These are phyloP conservation scores for Drosophila bocqueti DNA, from an alignment of 1,140 invertebrate genomes.

Conservation along the genomic window DNA sequence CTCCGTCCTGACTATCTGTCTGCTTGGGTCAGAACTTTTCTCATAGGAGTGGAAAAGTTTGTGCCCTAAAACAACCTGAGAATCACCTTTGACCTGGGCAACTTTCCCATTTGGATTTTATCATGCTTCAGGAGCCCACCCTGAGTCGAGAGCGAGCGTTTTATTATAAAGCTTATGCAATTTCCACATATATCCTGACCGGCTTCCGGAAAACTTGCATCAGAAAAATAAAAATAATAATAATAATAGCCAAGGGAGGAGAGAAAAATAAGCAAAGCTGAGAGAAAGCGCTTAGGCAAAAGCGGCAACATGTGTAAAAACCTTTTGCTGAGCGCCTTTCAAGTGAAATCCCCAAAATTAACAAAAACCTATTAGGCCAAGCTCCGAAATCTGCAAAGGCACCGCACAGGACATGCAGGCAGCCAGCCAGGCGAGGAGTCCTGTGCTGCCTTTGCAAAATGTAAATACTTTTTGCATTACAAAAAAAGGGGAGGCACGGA, in stretches of 20 bases:
- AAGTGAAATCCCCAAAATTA: slow-evolving; percentile 74
- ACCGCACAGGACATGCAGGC: slow-evolving; percentile 28
- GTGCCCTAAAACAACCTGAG: slow-evolving; percentile 33
- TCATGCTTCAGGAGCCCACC: slow-evolving; percentile 1
- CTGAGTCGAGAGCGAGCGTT: slow-evolving; percentile 38
- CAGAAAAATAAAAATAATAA: slow-evolving; percentile 4
- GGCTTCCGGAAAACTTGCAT: slow-evolving; percentile 23
- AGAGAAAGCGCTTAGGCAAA: slow-evolving; percentile 36
- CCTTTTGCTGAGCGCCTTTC: slow-evolving; percentile 61
- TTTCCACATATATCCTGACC: slow-evolving; percentile 69
- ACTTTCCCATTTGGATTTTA: slow-evolving; percentile 53
- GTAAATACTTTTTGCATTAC: slow-evolving; percentile 78
- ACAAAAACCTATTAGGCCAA: slow-evolving; percentile 81
- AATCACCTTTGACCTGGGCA: slow-evolving; percentile 61
- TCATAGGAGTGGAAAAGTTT: slow-evolving; percentile 45
- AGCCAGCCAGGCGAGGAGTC: slow-evolving; percentile 6
- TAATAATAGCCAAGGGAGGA: slow-evolving; percentile 29
- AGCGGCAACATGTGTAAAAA: slow-evolving; percentile 69
- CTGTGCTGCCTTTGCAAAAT: slow-evolving; percentile 63
- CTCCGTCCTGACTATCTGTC: background rate
- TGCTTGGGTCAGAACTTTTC: slow-evolving; percentile 50
- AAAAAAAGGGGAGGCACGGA: slow-evolving; percentile 24
- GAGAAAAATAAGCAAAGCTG: slow-evolving; percentile 2
- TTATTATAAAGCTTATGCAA: slow-evolving; percentile 78
- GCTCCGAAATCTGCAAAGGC: slow-evolving; percentile 54